Evolutionary conservation across 2,113 vertebrate species (phyloP), one percentile per base, ranked within the genome.

Genomic region (Machaerirhynchus nigripectus): DNA sequence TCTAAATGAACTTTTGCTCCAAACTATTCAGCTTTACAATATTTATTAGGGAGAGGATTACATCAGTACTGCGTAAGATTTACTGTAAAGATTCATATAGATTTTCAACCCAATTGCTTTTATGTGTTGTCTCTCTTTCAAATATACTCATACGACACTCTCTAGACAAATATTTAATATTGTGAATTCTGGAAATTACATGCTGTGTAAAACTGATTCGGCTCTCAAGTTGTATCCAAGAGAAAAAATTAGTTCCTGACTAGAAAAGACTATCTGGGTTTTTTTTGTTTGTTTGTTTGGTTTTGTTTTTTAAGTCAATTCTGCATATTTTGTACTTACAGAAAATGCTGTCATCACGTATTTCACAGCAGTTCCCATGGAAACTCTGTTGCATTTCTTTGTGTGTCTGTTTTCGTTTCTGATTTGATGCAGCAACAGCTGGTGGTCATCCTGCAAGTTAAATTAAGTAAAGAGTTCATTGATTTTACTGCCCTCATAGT

Each of bases 401-500:
- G 28, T 89, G 28, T 86, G 53, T 81, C 60, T 95, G 73, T 49
- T 96, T 93, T 77, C 61, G 31, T 17, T 94, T 95, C 96, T 93
- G 76, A 95, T 95, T 92, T 74, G 44, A 89, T 74, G 18, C 60
- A 73, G 70, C 88, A 96, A 92, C 63, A 93, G 70, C 87, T 95
- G 91, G 77, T 60, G 83, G 89, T 94, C 93, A 92, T 93, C 59
- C 77, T 90, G 60, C 42, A 95, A 93, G 33, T 63, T 94, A 93
- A 96, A 96, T 91, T 93, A 95, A 96, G 95, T 94, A 89, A 91
- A 92, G 44, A 92, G 39, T 71, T 95, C 67, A 91, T 67, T 95
- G 78, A 92, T 95, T 97, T 96, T 95, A 80, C 59, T 85, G 30
- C 63, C 79, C 55, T 95, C 23, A 39, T 89, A 85, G 31, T 91